Conservation (phyloP, 2,113 vertebrate species). For the Toxotes jaculatrix region DNA sequence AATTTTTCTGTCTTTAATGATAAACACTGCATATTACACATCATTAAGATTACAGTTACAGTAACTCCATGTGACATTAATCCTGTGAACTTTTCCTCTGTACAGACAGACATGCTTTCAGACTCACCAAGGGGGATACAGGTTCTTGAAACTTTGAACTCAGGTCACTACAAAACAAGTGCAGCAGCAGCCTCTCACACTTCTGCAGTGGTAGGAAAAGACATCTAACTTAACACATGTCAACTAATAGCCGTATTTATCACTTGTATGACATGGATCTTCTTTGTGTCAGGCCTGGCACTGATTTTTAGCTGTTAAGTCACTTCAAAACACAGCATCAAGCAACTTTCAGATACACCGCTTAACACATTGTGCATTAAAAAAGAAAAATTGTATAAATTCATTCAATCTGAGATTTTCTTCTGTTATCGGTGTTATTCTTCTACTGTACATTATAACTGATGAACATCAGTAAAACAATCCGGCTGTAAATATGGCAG, state of each 20-base stretch:
- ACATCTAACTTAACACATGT: conserved; percentile 12
- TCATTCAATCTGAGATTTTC: no score
- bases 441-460: neutral
- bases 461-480: neutral
- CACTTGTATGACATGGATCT: neutral
- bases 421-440: neutral
- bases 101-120: conserved; percentile 1
- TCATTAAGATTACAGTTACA: conserved; percentile 47
- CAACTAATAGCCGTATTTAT: neutral
- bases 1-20: conserved; percentile 7
- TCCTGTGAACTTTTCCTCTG: conserved; percentile 39
- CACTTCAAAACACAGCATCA: neutral
- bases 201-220: conserved; percentile 79
- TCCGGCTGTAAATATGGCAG: neutral
- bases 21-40: conserved; percentile 33
- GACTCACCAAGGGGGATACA: conserved; percentile 86
- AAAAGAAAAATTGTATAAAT: no score
- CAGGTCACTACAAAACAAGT: conserved; percentile 88
- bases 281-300: neutral
- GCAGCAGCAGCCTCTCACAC: conserved; percentile 90
- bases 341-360: neutral
- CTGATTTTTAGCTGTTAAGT: neutral
- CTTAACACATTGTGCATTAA: neutral
- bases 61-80: conserved; percentile 63
- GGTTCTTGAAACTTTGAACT: conserved; percentile 87